Conservation (phyloP, 2,888 invertebrate species). For the Protonemura montana region DNA sequence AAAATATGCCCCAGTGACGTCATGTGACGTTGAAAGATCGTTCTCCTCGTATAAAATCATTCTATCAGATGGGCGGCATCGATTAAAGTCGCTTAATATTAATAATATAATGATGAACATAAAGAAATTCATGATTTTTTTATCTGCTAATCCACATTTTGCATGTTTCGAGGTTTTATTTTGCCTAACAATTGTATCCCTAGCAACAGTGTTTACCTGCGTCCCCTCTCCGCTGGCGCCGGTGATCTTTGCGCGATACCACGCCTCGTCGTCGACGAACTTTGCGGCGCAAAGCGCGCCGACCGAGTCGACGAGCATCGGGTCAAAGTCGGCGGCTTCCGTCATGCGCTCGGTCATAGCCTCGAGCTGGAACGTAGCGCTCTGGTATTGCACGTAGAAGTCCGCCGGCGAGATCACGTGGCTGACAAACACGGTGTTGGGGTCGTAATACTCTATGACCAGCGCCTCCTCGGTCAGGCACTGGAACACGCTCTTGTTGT, state of each 20-base stretch:
- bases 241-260: conserved; percentile 74
- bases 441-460: conserved; percentile 52
- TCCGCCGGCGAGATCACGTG: conserved; percentile 73
- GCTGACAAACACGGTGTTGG: conserved; percentile 67
- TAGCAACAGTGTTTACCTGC: neutral
- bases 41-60: too few species aligned
- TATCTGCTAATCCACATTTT: too few species aligned
- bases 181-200: too few species aligned
- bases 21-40: too few species aligned
- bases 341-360: conserved; percentile 67
- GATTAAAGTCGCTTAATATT: too few species aligned
- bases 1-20: too few species aligned
- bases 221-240: conserved; percentile 62
- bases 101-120: too few species aligned
- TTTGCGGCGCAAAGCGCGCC: conserved; percentile 71
- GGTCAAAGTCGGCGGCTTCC: conserved; percentile 65
- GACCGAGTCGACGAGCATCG: too few species aligned
- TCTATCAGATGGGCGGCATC: too few species aligned
- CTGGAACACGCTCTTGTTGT: conserved; percentile 55
- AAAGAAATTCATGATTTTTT: too few species aligned
- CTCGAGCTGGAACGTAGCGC: conserved; percentile 66
- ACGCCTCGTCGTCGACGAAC: conserved; percentile 70
- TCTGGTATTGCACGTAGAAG: conserved; percentile 78
- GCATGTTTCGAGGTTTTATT: too few species aligned
- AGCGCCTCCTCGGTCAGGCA: conserved; percentile 53